phyloP scores from a whole-genome alignment of 2,113 vertebrate genomes.

The Piliocolobus tephrosceles region DNA sequence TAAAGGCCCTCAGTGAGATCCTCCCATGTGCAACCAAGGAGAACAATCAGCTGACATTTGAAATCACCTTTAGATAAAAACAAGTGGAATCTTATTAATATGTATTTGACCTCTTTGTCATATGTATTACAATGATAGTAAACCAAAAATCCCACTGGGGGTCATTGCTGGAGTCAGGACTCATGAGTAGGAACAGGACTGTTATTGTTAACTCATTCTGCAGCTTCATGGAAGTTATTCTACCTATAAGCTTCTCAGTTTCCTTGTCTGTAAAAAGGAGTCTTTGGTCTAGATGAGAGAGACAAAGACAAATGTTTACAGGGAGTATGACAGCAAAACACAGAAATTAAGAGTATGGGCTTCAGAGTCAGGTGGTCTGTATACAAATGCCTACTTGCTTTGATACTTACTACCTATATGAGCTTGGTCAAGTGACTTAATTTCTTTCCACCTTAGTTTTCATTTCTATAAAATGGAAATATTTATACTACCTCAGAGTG shows the following conservation, averaged over 20 bases:
- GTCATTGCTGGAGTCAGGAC: neutral
- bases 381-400: neutral
- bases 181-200: neutral
- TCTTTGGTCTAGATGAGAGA: neutral
- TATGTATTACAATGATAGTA: neutral
- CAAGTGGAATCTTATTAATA: neutral
- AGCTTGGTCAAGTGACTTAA: neutral
- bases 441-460: neutral
- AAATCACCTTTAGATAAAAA: constrained; percentile 4
- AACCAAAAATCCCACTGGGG: neutral
- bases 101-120: neutral
- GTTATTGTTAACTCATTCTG: neutral
- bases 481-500: neutral
- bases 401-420: neutral
- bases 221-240: neutral
- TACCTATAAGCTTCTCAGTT: neutral
- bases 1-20: neutral
- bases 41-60: neutral
- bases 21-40: neutral
- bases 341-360: neutral
- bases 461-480: neutral
- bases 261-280: neutral
- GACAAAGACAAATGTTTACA: neutral
- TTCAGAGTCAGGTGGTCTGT: neutral
- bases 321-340: neutral